phyloP scores from a whole-genome alignment of 2,888 invertebrate genomes.

The Metallyticus violacea region DNA sequence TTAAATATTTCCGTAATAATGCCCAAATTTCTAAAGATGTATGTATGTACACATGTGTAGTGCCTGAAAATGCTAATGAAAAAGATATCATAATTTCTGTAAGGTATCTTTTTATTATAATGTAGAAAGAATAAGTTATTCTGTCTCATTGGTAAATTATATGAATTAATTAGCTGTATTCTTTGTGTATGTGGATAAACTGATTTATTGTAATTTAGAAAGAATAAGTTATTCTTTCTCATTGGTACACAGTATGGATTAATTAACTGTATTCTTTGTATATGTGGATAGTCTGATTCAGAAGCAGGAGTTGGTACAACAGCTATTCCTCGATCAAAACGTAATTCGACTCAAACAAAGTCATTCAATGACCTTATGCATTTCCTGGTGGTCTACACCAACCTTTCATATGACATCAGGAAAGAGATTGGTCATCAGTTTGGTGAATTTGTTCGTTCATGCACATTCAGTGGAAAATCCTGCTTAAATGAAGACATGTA shows the following conservation, averaged over 20 bases:
- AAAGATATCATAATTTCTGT: too few species aligned
- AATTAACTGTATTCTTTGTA: neutral
- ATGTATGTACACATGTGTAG: too few species aligned
- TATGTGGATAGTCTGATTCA: neutral
- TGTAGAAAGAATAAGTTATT: too few species aligned
- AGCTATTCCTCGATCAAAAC: neutral
- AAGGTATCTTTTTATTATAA: too few species aligned
- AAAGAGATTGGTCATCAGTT: slow-evolving; percentile 28
- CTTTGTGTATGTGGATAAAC: neutral
- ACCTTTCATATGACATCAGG: slow-evolving; percentile 26
- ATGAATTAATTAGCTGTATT: neutral
- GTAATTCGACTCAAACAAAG: slow-evolving; percentile 28
- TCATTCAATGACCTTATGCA: slow-evolving; percentile 34
- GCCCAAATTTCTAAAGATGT: too few species aligned
- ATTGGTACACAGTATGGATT: too few species aligned
- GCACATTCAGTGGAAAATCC: slow-evolving; percentile 33
- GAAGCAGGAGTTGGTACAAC: neutral
- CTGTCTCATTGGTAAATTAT: too few species aligned
- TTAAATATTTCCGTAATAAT: too few species aligned
- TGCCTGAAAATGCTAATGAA: too few species aligned
- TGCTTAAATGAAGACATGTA: slow-evolving; percentile 31
- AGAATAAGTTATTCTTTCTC: too few species aligned
- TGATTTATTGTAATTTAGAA: too few species aligned
- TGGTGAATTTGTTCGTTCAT: slow-evolving; percentile 28
- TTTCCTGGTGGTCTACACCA: slow-evolving; percentile 32